Conservation (phyloP, 2,797 vertebrate genomes). For the Alectoris magna region DNA sequence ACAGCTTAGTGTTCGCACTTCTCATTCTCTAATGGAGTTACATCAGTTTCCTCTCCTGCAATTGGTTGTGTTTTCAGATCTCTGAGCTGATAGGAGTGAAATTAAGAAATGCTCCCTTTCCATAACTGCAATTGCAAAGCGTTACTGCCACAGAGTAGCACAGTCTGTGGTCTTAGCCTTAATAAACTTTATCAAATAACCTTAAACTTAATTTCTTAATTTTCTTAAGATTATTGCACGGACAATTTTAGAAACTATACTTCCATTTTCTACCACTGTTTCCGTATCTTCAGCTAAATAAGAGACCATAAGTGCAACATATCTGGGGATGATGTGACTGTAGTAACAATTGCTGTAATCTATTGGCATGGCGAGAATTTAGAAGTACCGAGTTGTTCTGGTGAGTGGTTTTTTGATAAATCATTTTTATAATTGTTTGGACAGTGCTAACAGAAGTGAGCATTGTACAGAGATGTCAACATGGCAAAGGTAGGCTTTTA, state of each 20-base stretch:
- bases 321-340: not conserved
- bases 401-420: slow-evolving; percentile 65
- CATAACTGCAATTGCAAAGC: not conserved
- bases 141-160: not conserved
- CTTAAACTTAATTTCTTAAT: not conserved
- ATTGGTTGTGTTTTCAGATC: not conserved
- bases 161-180: not conserved
- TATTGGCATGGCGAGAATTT: slow-evolving; percentile 11
- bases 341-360: slow-evolving; percentile 11
- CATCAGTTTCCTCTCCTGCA: not conserved
- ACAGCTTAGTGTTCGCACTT: not conserved
- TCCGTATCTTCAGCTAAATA: not conserved
- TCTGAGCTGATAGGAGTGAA: not conserved
- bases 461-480: slow-evolving; percentile 32
- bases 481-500: slow-evolving; percentile 58
- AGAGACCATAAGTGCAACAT: not conserved
- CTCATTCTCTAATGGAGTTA: not conserved
- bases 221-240: not conserved
- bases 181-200: not conserved
- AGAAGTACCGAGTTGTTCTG: slow-evolving; percentile 33
- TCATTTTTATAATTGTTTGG: slow-evolving; percentile 64
- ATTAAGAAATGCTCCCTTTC: not conserved
- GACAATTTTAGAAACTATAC: not conserved
- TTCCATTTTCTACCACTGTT: not conserved
- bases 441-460: slow-evolving; percentile 48